These are phyloP conservation scores for Therioaphis trifolii DNA, from an alignment of 2,888 invertebrate genomes.

Conservation along the genomic window DNA sequence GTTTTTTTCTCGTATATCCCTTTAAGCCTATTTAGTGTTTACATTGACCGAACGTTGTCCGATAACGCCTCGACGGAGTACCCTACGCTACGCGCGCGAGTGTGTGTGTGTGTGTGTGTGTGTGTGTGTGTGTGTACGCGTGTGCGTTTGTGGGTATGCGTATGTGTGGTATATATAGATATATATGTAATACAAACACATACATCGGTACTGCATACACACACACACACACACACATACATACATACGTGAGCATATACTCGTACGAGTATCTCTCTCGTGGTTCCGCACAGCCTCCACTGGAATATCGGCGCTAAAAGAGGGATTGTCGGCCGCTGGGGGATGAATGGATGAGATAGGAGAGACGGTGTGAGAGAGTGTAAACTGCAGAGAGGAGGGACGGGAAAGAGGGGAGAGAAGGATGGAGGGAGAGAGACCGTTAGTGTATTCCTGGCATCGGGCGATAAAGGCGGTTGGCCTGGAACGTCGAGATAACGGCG, in stretches of 20 bases:
- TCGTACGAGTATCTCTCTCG: background rate
- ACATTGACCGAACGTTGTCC: constrained; percentile 56
- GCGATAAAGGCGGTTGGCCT: constrained; percentile 63
- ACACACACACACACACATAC: background rate
- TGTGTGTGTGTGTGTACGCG: background rate
- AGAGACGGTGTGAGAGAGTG: background rate
- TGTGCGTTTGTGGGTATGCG: background rate
- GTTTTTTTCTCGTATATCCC: constrained; percentile 25
- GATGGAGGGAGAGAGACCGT: constrained; percentile 3
- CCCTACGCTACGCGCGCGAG: background rate
- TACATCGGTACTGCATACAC: background rate
- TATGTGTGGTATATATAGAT: background rate
- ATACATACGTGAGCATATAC: background rate
- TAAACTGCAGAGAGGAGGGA: background rate
- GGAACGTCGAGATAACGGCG: constrained; percentile 60
- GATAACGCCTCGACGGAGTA: constrained; percentile 33
- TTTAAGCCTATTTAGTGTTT: constrained; percentile 50
- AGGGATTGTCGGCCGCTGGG: background rate
- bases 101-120: background rate
- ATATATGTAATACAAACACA: background rate
- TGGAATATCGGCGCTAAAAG: background rate
- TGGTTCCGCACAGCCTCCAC: background rate
- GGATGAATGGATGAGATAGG: background rate
- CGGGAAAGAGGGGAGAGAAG: background rate
- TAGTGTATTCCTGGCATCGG: constrained; percentile 54